Conservation (phyloP, 2,113 vertebrate species). For the Heteronetta atricapilla region DNA sequence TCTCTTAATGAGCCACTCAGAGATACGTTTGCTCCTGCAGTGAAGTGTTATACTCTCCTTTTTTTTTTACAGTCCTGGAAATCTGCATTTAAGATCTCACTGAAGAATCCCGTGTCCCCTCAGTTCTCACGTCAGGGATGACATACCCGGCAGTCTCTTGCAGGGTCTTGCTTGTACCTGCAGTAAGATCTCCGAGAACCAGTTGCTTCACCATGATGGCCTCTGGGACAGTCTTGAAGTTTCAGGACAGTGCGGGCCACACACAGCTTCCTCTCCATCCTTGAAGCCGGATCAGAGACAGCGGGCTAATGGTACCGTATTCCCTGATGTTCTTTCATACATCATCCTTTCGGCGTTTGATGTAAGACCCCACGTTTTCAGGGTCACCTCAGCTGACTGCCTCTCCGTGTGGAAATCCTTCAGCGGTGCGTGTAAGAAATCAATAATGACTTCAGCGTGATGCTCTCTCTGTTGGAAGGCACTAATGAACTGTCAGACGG, state of each 20-base stretch:
- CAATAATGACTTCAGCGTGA: background rate
- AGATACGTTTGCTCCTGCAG: slow-evolving; percentile 18
- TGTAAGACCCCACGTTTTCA: background rate
- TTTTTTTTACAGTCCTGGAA: background rate
- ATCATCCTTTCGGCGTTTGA: background rate
- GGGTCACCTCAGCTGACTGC: background rate
- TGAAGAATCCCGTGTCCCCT: background rate
- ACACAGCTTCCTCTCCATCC: background rate
- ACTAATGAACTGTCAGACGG: background rate
- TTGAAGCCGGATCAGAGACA: background rate
- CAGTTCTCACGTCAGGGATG: background rate
- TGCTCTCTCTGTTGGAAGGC: background rate
- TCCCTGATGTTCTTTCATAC: background rate
- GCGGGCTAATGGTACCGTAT: background rate
- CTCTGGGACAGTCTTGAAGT: background rate
- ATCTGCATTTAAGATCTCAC: background rate
- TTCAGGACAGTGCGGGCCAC: rapidly evolving
- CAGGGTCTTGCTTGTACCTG: background rate
- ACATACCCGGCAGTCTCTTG: background rate
- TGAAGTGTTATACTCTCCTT: background rate
- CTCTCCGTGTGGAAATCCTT: background rate
- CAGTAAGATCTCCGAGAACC: background rate
- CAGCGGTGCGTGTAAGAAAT: background rate
- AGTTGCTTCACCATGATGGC: rapidly evolving
- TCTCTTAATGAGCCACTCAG: slow-evolving; percentile 10